These are phyloP conservation scores for Triplophysa dalaica DNA, from an alignment of 2,113 vertebrate genomes.

Conservation along the genomic window DNA sequence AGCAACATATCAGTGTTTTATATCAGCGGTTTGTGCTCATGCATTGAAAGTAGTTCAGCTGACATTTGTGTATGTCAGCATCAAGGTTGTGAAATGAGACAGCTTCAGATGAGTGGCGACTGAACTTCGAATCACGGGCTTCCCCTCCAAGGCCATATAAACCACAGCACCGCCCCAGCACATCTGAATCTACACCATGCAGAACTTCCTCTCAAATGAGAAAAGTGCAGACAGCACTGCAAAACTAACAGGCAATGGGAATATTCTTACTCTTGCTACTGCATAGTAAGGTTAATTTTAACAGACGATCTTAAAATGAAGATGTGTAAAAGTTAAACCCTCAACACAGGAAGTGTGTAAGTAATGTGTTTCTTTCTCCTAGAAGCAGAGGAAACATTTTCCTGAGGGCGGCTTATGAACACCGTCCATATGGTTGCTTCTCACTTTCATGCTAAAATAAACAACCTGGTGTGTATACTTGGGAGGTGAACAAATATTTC, in stretches of 20 bases:
- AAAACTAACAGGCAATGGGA: background rate
- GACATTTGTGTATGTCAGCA: conserved; percentile 25
- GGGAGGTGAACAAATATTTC: conserved; percentile 30
- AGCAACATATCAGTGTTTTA: conserved; percentile 2
- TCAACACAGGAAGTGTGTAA: background rate
- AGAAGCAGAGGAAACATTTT: background rate
- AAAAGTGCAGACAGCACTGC: conserved; percentile 6
- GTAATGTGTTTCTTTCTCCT: background rate
- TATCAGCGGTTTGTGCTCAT: conserved; percentile 12
- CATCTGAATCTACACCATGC: background rate
- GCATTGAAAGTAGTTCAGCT: conserved; percentile 15
- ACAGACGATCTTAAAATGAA: background rate
- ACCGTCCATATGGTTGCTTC: conserved; percentile 32
- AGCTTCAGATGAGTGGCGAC: background rate
- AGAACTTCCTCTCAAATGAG: conserved; percentile 10
- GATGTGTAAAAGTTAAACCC: no score
- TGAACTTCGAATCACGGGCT: background rate
- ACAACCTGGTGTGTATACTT: conserved; percentile 17
- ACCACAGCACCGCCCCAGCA: conserved; percentile 20
- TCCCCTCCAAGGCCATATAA: conserved; percentile 14
- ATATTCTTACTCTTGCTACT: background rate
- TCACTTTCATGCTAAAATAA: conserved; percentile 37
- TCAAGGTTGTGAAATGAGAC: conserved; percentile 1
- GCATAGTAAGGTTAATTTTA: background rate
- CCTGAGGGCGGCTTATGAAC: conserved; percentile 20